Base-by-base conservation (phyloP, 2,888 invertebrate species). In the Eristalis intricaria region DNA sequence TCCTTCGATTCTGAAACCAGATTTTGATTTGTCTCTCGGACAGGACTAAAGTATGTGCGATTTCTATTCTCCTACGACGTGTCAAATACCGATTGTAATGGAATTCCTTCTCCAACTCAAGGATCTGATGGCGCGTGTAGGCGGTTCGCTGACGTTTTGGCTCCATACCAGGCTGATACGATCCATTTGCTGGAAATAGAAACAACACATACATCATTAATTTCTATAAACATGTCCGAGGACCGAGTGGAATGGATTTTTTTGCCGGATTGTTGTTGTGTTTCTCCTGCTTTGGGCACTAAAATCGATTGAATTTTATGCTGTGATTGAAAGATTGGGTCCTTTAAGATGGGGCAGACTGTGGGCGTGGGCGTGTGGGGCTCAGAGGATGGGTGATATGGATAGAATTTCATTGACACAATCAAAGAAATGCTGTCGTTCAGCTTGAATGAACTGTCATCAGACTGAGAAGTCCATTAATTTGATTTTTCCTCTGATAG, bases 81-180 rank as follows among this genome's bases (percentile, higher is more conserved):
- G 99, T 98, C 93, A 99, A 95, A 94, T 99, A 99, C 92, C 98
- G 96, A 95, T 99, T 99, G 95, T 97, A 99, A 93, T 99, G 98
- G 94, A 99, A 99, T 94, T 99, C 99, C 93, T 99, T 99, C 93
- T 99, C 99, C 91, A 99, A 94, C 94, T 99, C 99, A 93, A 99
- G 95, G 92, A 99, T 98, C 95, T 99, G 99, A 94, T 98, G 98
- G 93, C 99, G 96, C 86, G 99, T 99, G 95, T 99, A 99, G 88
- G 99, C 99, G 90, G 99, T 99, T 90, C 99, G 95, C 93, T 99
- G 98, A 89, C 99, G 95, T 93, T 99, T 99, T 73, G 98, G 98
- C 93, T 99, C 98, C 96, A 97, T 97, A 84, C 98, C 98, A 10
- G 98, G 97, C 93, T 97, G 97, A 93, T 95, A 98, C 69, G 96